These are phyloP conservation scores for Sinella curviseta DNA, from an alignment of 1,140 invertebrate genomes.

Conservation along the genomic window DNA sequence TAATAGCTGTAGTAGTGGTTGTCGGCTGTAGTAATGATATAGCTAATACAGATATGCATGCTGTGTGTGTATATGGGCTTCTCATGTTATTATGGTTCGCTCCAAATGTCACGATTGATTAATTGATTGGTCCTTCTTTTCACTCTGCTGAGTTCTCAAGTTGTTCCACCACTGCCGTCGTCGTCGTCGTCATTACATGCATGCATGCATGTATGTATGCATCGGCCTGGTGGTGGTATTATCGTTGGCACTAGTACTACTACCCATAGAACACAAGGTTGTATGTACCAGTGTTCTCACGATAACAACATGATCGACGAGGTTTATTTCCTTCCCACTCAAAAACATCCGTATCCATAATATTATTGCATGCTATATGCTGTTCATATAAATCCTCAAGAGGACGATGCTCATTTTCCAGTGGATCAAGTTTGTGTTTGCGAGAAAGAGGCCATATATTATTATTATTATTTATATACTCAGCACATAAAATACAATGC, in stretches of 20 bases:
- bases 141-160: constrained; percentile 1
- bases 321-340: not conserved
- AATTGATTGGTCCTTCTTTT: constrained; percentile 20
- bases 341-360: not conserved
- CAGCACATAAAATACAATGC: too few relatives aligned
- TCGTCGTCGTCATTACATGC: too few relatives aligned
- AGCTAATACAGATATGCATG: not conserved
- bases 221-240: not conserved
- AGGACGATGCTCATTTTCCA: too few relatives aligned
- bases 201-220: too few relatives aligned
- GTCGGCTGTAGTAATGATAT: too few relatives aligned
- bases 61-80: not conserved
- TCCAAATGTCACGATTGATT: constrained; percentile 21
- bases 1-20: too few relatives aligned
- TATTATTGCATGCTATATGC: not conserved
- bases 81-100: not conserved
- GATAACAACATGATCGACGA: not conserved
- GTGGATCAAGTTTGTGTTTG: too few relatives aligned
- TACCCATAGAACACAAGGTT: not conserved
- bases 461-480: too few relatives aligned
- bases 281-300: not conserved
- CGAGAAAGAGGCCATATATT: not conserved
- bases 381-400: too few relatives aligned
- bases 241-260: not conserved
- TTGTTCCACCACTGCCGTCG: not conserved